These are phyloP conservation scores for Cyaniris semiargus DNA, from an alignment of 2,888 invertebrate species.

Conservation along the genomic window DNA sequence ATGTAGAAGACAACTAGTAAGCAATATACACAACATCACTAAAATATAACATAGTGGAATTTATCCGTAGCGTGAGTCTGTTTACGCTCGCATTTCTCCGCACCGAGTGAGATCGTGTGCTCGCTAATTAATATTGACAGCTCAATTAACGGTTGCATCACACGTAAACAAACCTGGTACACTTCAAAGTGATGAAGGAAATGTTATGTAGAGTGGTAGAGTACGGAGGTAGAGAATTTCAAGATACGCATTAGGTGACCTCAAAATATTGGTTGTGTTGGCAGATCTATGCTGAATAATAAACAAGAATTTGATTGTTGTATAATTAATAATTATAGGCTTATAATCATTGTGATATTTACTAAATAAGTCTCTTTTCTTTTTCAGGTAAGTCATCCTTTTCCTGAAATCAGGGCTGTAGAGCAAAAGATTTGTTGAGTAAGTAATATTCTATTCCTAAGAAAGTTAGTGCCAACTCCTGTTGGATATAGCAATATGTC, in stretches of 20 bases:
- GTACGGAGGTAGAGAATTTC: not conserved
- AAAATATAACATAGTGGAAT: not conserved
- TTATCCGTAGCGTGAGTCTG: slow-evolving; percentile 1
- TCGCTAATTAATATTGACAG: slow-evolving; percentile 33
- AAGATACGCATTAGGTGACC: not conserved
- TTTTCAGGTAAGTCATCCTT: not conserved
- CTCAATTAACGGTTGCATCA: slow-evolving; percentile 31
- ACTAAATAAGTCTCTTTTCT: not conserved
- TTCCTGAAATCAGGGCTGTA: not conserved
- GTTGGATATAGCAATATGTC: not conserved
- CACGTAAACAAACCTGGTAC: slow-evolving; percentile 20
- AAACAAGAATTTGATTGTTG: too few relatives aligned
- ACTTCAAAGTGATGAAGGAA: not conserved
- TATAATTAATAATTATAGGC: too few relatives aligned
- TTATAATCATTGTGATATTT: not conserved
- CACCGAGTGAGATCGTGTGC: slow-evolving; percentile 31
- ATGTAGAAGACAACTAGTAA: too few relatives aligned
- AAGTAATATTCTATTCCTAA: not conserved
- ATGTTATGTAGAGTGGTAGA: not conserved
- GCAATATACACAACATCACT: too few relatives aligned
- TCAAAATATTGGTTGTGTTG: not conserved
- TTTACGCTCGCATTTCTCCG: slow-evolving; percentile 13
- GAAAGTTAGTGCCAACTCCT: not conserved
- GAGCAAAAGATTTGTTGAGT: not conserved
- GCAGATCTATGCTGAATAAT: too few relatives aligned